Evolutionary conservation across 2,888 invertebrate species (phyloP).

Genomic region (Drosophila algonquin): DNA sequence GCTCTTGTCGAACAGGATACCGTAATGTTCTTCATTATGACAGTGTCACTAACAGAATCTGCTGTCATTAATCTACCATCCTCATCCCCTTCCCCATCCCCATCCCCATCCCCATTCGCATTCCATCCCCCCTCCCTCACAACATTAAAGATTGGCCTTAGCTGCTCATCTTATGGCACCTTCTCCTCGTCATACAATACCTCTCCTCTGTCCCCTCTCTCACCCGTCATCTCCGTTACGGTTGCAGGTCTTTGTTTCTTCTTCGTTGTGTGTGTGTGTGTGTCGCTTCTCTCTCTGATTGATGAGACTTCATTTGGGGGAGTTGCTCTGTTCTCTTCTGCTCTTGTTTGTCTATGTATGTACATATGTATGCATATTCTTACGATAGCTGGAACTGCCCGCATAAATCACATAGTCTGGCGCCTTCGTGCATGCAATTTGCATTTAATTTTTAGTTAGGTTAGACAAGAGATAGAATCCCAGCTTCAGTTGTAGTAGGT

Average conservation of each 20-base stretch:
- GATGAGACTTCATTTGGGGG: background rate
- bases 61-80: slow-evolving; percentile 35
- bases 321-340: slow-evolving; percentile 1
- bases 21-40: slow-evolving; percentile 37
- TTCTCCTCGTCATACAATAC: background rate
- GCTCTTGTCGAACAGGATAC: slow-evolving; percentile 5
- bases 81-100: background rate
- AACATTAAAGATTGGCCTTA: slow-evolving; percentile 17
- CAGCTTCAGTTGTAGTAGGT: slow-evolving; percentile 1
- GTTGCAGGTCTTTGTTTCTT: background rate
- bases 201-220: background rate
- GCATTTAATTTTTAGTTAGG: slow-evolving; percentile 57
- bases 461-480: slow-evolving; percentile 34
- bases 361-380: background rate
- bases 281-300: background rate
- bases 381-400: background rate
- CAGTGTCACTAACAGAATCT: slow-evolving; percentile 34
- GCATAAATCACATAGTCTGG: slow-evolving; percentile 55
- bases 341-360: slow-evolving; percentile 22
- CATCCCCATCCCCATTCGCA: background rate
- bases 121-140: background rate
- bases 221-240: background rate
- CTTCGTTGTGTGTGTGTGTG: background rate
- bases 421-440: slow-evolving; percentile 64
- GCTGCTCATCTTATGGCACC: slow-evolving; percentile 28